phyloP scores from a whole-genome alignment of 2,888 invertebrate species.

The Lordiphosa andalusiaca region DNA sequence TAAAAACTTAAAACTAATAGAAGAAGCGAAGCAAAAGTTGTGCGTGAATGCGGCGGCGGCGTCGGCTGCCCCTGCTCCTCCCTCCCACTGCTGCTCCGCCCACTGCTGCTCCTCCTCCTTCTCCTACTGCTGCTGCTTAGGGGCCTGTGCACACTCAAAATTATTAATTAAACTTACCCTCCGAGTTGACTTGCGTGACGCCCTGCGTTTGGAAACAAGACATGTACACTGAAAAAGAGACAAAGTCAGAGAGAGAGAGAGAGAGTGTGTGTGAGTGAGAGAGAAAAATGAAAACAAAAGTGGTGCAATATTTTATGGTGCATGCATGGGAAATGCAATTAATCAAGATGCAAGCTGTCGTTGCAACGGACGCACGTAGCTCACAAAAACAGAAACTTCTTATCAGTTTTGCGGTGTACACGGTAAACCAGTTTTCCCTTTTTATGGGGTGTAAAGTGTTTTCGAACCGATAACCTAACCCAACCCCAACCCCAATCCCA shows the following conservation, averaged over 20 bases:
- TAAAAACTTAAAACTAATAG: constrained; percentile 72
- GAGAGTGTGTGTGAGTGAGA: constrained; percentile 5
- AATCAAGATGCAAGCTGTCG: constrained; percentile 59
- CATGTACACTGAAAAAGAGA: constrained; percentile 73
- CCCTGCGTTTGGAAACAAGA: constrained; percentile 71
- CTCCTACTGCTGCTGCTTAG: constrained; percentile 12
- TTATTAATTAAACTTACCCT: constrained; percentile 80
- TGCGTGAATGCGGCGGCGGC: constrained; percentile 37
- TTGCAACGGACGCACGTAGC: constrained; percentile 27
- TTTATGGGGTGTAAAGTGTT: constrained; percentile 68
- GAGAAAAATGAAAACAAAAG: constrained; percentile 16
- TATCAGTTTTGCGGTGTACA: constrained; percentile 57
- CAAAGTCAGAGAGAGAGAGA: constrained; percentile 26
- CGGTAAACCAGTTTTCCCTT: constrained; percentile 30
- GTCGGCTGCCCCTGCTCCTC: neutral
- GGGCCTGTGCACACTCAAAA: constrained; percentile 53
- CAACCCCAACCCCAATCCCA: neutral
- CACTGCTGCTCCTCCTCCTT: constrained; percentile 7
- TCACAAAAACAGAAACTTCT: constrained; percentile 44
- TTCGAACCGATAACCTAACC: constrained; percentile 54
- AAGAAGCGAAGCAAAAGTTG: constrained; percentile 63
- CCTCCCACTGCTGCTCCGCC: constrained; percentile 7
- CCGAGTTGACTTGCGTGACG: constrained; percentile 76
- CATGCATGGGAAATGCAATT: constrained; percentile 67
- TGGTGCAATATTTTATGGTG: constrained; percentile 2